These are phyloP conservation scores for Drosophila ogumai DNA, from an alignment of 1,140 invertebrate genomes.

Conservation along the genomic window DNA sequence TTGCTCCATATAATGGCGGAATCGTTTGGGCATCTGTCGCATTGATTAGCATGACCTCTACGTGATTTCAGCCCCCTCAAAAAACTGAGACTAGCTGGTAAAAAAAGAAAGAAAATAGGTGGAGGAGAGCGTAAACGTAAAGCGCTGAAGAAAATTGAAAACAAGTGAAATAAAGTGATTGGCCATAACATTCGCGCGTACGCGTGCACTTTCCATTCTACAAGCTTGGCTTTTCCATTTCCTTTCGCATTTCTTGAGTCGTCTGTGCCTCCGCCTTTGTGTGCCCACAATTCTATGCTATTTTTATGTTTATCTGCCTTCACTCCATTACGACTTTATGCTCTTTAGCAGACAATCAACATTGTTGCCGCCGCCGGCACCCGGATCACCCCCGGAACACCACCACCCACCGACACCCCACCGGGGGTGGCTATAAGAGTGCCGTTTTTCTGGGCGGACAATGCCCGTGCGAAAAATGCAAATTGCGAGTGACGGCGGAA, in stretches of 20 bases:
- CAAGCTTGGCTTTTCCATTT: constrained; percentile 34
- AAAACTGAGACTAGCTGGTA: constrained; percentile 2
- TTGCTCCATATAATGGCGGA: constrained; percentile 4
- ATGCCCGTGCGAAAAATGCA: constrained; percentile 78
- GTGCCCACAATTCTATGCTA: constrained; percentile 77
- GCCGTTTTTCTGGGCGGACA: constrained; percentile 44
- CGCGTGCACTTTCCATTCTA: constrained; percentile 73
- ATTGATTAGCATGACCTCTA: constrained; percentile 58
- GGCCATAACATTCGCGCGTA: constrained; percentile 75
- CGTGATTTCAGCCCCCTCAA: constrained; percentile 27
- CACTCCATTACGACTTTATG: constrained; percentile 83
- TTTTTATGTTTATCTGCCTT: constrained; percentile 81
- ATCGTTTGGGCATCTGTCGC: constrained; percentile 34
- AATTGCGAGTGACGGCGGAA: constrained; percentile 66
- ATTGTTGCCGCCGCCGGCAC: constrained; percentile 49
- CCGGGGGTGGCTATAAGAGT: constrained; percentile 10
- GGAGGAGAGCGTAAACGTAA: constrained; percentile 14
- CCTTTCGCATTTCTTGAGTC: constrained; percentile 17
- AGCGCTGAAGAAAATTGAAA: constrained; percentile 67
- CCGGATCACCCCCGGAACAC: constrained; percentile 3
- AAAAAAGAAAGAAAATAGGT: constrained; percentile 1
- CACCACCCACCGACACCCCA: constrained; percentile 2
- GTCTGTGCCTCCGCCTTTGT: constrained; percentile 56
- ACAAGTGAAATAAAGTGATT: constrained; percentile 84
- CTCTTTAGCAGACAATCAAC: constrained; percentile 83